These are phyloP conservation scores for Agapetus fuscipes DNA, from an alignment of 2,888 invertebrate species.

Conservation along the genomic window DNA sequence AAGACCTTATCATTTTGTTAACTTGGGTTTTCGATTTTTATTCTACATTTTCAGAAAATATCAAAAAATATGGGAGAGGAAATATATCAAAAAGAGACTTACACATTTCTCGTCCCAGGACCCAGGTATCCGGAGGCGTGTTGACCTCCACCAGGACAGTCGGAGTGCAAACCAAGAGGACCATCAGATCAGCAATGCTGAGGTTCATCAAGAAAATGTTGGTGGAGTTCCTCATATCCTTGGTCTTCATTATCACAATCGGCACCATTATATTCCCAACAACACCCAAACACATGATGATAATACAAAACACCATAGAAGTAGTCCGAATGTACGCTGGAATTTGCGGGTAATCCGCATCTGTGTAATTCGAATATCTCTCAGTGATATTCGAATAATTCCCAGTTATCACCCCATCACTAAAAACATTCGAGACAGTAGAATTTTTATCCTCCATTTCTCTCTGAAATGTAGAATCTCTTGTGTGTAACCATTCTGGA, in stretches of 20 bases:
- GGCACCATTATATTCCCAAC: slow-evolving; percentile 92
- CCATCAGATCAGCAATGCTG: slow-evolving; percentile 86
- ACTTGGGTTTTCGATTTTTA: too few species aligned
- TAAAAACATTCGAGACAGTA: too few species aligned
- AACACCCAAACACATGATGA: slow-evolving; percentile 82
- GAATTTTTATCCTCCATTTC: neutral
- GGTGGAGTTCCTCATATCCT: slow-evolving; percentile 91
- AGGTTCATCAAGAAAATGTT: slow-evolving; percentile 91
- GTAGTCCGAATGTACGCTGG: slow-evolving; percentile 81
- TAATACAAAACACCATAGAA: slow-evolving; percentile 79
- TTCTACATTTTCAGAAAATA: too few species aligned
- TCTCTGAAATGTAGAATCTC: neutral
- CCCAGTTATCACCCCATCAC: too few species aligned
- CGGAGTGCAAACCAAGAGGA: slow-evolving; percentile 84
- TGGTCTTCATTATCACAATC: slow-evolving; percentile 82
- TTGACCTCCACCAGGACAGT: slow-evolving; percentile 91
- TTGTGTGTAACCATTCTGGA: neutral
- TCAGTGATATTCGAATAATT: slow-evolving; percentile 2
- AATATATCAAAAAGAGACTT: slow-evolving; percentile 43
- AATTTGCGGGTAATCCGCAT: slow-evolving; percentile 45
- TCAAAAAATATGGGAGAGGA: neutral
- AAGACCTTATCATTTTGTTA: too few species aligned
- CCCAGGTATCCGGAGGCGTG: slow-evolving; percentile 85
- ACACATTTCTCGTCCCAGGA: slow-evolving; percentile 88
- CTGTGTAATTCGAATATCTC: slow-evolving; percentile 3